These are phyloP conservation scores for Drosophila helvetica DNA, from an alignment of 2,888 invertebrate genomes.

Conservation along the genomic window DNA sequence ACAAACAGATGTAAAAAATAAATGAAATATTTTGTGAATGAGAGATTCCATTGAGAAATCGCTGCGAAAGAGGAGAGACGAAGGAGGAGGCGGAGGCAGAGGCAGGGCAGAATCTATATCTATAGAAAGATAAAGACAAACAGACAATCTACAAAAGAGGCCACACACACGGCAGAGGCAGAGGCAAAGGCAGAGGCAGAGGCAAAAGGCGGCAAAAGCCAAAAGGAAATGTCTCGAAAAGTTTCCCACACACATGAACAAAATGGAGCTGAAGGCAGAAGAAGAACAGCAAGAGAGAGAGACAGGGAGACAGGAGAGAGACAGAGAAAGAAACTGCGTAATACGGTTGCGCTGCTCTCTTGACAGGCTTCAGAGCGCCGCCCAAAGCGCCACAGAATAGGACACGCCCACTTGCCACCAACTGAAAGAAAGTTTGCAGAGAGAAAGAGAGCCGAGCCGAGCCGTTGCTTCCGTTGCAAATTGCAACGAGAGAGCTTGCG, in stretches of 20 bases:
- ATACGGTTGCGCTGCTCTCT: slow-evolving; percentile 72
- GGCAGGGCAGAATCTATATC: slow-evolving; percentile 13
- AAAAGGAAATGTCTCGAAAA: slow-evolving; percentile 52
- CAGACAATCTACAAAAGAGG: slow-evolving; percentile 76
- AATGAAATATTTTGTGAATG: slow-evolving; percentile 69
- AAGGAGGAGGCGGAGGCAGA: not conserved
- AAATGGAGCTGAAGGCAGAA: slow-evolving; percentile 29
- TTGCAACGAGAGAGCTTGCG: slow-evolving; percentile 38
- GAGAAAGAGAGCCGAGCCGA: slow-evolving; percentile 14
- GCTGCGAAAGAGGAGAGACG: slow-evolving; percentile 17
- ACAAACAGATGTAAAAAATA: slow-evolving; percentile 55
- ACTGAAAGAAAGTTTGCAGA: slow-evolving; percentile 64
- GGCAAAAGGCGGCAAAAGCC: slow-evolving; percentile 48
- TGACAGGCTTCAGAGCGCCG: slow-evolving; percentile 57
- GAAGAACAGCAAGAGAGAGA: slow-evolving; percentile 19
- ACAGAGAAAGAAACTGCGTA: slow-evolving; percentile 68
- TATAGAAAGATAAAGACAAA: slow-evolving; percentile 62
- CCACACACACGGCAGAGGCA: slow-evolving; percentile 56
- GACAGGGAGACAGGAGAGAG: slow-evolving; percentile 36
- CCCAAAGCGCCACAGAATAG: slow-evolving; percentile 67
- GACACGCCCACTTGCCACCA: slow-evolving; percentile 65
- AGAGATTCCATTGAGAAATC: slow-evolving; percentile 70
- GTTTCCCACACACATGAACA: slow-evolving; percentile 69
- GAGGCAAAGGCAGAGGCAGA: slow-evolving; percentile 13
- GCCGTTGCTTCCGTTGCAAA: slow-evolving; percentile 37